phyloP scores from a whole-genome alignment of 2,888 invertebrate species.

The Andrena camellia region DNA sequence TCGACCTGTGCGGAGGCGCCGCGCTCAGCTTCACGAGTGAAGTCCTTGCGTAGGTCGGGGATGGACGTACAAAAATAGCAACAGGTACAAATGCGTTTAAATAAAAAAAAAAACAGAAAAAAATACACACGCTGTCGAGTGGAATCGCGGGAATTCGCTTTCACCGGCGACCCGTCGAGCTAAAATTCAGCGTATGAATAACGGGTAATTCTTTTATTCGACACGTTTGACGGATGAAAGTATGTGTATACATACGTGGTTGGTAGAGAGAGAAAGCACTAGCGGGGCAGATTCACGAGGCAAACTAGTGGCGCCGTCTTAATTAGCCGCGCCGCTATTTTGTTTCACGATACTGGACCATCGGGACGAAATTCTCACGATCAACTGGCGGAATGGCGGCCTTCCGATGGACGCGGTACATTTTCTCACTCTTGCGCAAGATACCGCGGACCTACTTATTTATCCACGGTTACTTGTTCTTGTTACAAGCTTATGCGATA shows the following conservation, averaged over 20 bases:
- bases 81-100: conserved; percentile 62
- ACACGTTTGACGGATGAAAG: not conserved
- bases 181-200: not conserved
- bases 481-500: conserved; percentile 4
- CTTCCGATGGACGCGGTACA: conserved; percentile 14
- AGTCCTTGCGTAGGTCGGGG: conserved; percentile 69
- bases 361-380: not conserved
- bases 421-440: conserved; percentile 30
- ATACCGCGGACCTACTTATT: conserved; percentile 2
- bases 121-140: conserved; percentile 22
- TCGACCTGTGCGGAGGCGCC: conserved; percentile 33
- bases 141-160: conserved; percentile 10
- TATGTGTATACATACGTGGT: not conserved
- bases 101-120: conserved; percentile 14
- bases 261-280: not conserved
- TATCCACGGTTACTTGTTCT: conserved; percentile 1
- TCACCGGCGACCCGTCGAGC: not conserved
- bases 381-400: not conserved
- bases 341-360: not conserved
- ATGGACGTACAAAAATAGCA: conserved; percentile 66
- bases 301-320: not conserved
- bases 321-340: not conserved
- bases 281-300: too few species aligned
- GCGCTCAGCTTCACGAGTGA: conserved; percentile 66
- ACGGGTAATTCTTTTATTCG: conserved; percentile 2